These are phyloP conservation scores for Tinamus major DNA, from an alignment of 2,797 vertebrate genomes.

Conservation along the genomic window DNA sequence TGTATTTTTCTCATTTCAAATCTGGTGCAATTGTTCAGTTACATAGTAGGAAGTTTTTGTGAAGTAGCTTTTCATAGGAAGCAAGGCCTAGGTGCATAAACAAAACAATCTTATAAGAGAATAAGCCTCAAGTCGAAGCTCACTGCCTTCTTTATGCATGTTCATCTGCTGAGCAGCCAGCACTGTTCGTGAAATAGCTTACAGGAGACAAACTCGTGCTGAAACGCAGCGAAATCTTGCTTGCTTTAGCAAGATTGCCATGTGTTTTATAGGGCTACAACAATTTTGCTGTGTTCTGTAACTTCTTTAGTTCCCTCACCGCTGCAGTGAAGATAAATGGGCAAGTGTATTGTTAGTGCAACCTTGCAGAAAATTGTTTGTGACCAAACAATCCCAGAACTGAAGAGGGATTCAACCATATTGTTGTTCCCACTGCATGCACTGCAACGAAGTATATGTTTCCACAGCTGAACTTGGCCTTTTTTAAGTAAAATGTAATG, in stretches of 20 bases:
- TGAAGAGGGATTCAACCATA: neutral
- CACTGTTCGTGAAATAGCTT: neutral
- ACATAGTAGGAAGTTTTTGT: neutral
- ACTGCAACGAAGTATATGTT: fast-evolving
- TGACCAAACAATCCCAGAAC: neutral
- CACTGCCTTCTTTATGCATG: neutral
- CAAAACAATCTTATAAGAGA: neutral
- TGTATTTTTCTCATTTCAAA: neutral
- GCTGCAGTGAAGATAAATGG: neutral
- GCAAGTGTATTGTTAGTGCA: neutral
- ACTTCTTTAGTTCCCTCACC: fast-evolving
- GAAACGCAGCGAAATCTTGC: neutral
- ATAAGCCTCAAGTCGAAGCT: neutral
- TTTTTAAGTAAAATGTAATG: neutral
- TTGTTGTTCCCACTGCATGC: neutral
- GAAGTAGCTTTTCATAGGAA: neutral
- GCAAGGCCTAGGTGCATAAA: neutral
- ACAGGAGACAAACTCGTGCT: neutral
- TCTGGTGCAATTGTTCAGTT: neutral
- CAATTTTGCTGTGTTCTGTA: slow-evolving; percentile 20
- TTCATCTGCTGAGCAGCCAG: neutral
- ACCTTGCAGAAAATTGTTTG: slow-evolving; percentile 7
- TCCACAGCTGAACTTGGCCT: neutral
- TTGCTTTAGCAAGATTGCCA: neutral
- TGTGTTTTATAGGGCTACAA: neutral